These are phyloP conservation scores for Bucco capensis DNA, from an alignment of 2,113 vertebrate species.

Conservation along the genomic window DNA sequence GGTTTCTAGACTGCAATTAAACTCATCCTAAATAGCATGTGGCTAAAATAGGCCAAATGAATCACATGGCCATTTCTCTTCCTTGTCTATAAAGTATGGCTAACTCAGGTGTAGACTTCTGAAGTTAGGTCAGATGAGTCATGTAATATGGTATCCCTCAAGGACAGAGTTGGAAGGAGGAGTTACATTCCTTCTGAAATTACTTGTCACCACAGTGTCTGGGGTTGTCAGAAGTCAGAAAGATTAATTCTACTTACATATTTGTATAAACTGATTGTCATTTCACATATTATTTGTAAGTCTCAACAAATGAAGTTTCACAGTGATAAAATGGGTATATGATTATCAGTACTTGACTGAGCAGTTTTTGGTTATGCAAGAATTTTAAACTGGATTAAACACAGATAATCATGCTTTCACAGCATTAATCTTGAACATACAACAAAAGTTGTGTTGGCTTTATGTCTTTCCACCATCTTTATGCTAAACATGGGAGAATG, in stretches of 20 bases:
- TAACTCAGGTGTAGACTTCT: background rate
- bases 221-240: background rate
- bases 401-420: background rate
- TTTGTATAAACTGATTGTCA: background rate
- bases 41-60: slow-evolving; percentile 32
- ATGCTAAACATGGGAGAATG: background rate
- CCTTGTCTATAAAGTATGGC: background rate
- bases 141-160: background rate
- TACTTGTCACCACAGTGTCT: background rate
- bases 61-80: background rate
- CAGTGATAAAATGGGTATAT: background rate
- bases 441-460: background rate
- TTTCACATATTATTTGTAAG: background rate
- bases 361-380: background rate
- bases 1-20: slow-evolving; percentile 40
- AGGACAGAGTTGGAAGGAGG: background rate
- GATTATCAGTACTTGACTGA: background rate
- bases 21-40: background rate
- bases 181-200: slow-evolving; percentile 11
- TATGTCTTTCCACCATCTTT: background rate
- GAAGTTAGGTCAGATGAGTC: slow-evolving; percentile 26
- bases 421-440: background rate
- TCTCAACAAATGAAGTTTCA: background rate
- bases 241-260: background rate
- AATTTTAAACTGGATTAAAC: background rate